A percentile compares a stretch with the other conserved stretches of the same genome.
Conservation (phyloP, 2,888 invertebrate species). For the Standfussiana lucernea region DNA sequence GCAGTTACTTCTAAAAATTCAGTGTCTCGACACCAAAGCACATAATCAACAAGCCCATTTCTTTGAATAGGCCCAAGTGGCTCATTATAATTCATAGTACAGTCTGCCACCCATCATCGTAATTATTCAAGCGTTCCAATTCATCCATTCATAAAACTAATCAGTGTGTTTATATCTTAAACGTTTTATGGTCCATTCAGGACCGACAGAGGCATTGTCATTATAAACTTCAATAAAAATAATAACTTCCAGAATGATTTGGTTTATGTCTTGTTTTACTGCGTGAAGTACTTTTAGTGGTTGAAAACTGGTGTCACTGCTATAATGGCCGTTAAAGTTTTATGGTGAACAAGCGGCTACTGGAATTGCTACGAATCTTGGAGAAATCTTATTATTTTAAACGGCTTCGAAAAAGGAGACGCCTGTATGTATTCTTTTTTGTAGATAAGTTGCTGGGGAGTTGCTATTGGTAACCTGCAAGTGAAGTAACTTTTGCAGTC, state of each 20-base stretch:
- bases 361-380: background rate
- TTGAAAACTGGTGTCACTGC: conserved; percentile 15
- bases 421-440: background rate
- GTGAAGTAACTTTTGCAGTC: background rate
- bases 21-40: background rate
- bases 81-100: conserved; percentile 53
- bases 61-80: conserved; percentile 23
- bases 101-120: conserved; percentile 34
- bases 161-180: conserved; percentile 58
- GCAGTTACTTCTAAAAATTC: background rate
- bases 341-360: background rate
- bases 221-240: conserved; percentile 54
- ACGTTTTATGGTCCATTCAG: conserved; percentile 64
- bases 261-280: conserved; percentile 48
- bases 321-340: conserved; percentile 16
- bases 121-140: conserved; percentile 58
- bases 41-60: conserved; percentile 17
- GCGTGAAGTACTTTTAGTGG: conserved; percentile 24
- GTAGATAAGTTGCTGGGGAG: background rate
- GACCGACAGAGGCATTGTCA: conserved; percentile 44
- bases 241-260: conserved; percentile 54
- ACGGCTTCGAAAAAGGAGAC: background rate
- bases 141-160: conserved; percentile 68
- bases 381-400: background rate
- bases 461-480: background rate